phyloP scores from a whole-genome alignment of 2,797 vertebrate genomes.

The Thunnus albacares region DNA sequence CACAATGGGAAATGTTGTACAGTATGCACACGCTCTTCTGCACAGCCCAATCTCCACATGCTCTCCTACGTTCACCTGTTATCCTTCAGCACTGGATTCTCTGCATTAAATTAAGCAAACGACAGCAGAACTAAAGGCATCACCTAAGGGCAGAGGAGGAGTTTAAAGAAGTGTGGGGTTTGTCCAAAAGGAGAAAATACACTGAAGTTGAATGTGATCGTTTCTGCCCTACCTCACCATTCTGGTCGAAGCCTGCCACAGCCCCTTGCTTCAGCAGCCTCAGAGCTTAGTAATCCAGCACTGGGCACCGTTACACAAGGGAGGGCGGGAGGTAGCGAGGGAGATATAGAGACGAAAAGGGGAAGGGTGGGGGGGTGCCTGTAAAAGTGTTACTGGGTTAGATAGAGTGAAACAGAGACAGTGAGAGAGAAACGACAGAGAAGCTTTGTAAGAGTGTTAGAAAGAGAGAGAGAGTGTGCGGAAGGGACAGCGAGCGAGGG shows the following conservation, averaged over 20 bases:
- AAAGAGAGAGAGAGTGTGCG: slow-evolving; percentile 33
- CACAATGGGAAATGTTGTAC: background rate
- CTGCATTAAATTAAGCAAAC: slow-evolving; percentile 15
- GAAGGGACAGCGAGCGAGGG: slow-evolving; percentile 36
- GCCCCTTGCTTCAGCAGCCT: slow-evolving; percentile 69
- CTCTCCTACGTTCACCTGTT: slow-evolving; percentile 14
- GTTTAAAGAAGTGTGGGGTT: background rate
- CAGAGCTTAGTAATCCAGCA: slow-evolving; percentile 82
- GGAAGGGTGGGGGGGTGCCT: slow-evolving; percentile 49
- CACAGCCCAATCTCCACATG: background rate
- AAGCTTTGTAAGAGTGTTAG: slow-evolving; percentile 13
- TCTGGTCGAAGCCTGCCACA: slow-evolving; percentile 80
- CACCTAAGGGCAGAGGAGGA: background rate
- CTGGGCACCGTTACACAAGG: slow-evolving; percentile 80
- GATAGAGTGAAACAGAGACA: slow-evolving; percentile 60
- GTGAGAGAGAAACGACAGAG: slow-evolving; percentile 23
- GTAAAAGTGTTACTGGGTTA: slow-evolving; percentile 74
- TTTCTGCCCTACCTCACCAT: slow-evolving; percentile 89
- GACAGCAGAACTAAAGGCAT: slow-evolving; percentile 8
- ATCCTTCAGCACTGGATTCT: slow-evolving; percentile 10
- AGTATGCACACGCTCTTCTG: slow-evolving; percentile 3
- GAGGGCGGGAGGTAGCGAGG: slow-evolving; percentile 56
- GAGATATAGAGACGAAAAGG: slow-evolving; percentile 59
- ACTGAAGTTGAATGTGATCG: slow-evolving; percentile 29
- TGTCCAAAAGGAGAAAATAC: slow-evolving; percentile 18